Base-by-base conservation (phyloP, 1,140 invertebrate species). In the Palaemon carinicauda region DNA sequence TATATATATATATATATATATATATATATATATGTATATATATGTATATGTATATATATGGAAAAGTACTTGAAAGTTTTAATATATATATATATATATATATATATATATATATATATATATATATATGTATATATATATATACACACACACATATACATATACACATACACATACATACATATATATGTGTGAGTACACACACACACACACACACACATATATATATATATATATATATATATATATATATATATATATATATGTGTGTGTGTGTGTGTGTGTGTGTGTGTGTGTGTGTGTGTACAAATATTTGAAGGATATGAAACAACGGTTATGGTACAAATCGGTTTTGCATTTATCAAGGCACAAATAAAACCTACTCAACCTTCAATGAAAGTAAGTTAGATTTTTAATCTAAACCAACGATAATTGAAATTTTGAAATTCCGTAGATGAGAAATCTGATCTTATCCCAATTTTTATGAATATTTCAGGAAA, bases 61-160 rank as follows among this genome's bases (percentile, higher is more conserved):
- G 3, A 60, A 3, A 60, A 4, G 4, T 60, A 60, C 14, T 3
- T 60, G 12, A 4, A 24, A 3, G 14, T 60, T 4, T 60, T 4
- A 4, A 60, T 60, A 60, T 60, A 60, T 60, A 60, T 60, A 60
- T 60, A 60, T 60, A 60, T 60, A 60, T 60, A 60, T 60, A 60
- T 60, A 60, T 60, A 60, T 60, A 60, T 60, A 60, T 60, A 60
- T 60, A 60, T 60, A 60, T 60, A 60, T 60, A 60, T 60, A 60
- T 60, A 60, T 60, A 60, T 60, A 60, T 60, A 60, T 60, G 14
- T 60, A 60, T 60, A 60, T 60, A 60, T 60, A 60, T 60, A 60
- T 60, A 60, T 60, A 60, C 14, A 60, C 14, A 24, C 21, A 3
- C 21, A 14, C 14, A 24, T 60, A 24, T 60, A 24, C 14, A 24